Base-by-base conservation (phyloP, 1,140 invertebrate genomes). In the Lepidurus apus region DNA sequence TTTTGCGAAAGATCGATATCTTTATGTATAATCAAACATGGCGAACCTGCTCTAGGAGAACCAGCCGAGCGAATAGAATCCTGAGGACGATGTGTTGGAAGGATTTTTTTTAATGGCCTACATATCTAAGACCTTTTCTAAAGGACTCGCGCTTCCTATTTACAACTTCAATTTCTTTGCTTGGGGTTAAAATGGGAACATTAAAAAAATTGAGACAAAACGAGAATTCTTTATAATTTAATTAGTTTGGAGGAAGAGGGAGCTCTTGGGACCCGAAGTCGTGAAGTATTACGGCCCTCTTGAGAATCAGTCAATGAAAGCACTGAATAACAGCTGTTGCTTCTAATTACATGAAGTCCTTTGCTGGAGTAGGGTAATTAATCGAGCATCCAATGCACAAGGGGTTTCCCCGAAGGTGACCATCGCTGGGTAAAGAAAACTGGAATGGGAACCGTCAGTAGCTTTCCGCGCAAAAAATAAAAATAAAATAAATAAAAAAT, bases 331-430 rank as follows among this genome's bases (percentile, higher is more conserved):
- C 53, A n/a, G 53, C 53, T 65, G 53, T 65, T 65, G 6, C 8
- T 65, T 65, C 13, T 21, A 65, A n/a, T 17, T 65, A 65, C 53
- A 65, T n/a, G 53, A 65, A 65, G 53, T 65, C 53, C n/a, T 65
- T 65, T 7, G 53, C 21, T 21, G 7, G 21, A 65, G 53, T 65
- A 13, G 21, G 53, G 21, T 17, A 65, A 65, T 65, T 65, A 65
- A 65, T 65, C 17, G 53, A 21, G 8, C 53, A 34, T 34, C 53
- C 53, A 17, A 17, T 21, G 2, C 53, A 17, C 13, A 65, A 65
- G 53, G 53, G 53, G 21, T 17, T 65, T 21, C 53, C 21, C 17
- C 53, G 4, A 65, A 9, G 17, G 13, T 7, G 53, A 65, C 34
- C 34, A 34, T 34, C 34, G 34, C 34, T 34, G 34, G 34, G 2